phyloP scores from a whole-genome alignment of 2,113 vertebrate species.

The Rhagologus leucostigma region DNA sequence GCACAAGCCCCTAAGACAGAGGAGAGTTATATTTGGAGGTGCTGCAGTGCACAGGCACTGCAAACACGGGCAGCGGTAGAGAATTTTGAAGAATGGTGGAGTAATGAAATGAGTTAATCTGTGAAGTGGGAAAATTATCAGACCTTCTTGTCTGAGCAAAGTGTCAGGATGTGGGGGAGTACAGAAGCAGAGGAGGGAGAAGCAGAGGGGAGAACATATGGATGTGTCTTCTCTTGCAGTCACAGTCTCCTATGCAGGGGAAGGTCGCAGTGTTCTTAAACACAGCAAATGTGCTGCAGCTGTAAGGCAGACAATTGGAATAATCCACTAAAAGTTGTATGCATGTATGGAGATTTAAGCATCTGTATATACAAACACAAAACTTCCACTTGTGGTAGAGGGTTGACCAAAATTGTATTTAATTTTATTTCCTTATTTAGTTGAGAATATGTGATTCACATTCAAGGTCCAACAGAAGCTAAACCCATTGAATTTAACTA shows the following conservation, averaged over 20 bases:
- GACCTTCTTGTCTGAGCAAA: neutral
- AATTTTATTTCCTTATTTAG: neutral
- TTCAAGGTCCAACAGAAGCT: neutral
- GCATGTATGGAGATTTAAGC: neutral
- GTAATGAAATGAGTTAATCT: neutral
- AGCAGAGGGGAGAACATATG: neutral
- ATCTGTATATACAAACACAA: neutral
- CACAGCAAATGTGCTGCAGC: neutral
- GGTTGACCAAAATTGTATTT: neutral
- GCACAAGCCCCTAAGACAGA: conserved; percentile 16
- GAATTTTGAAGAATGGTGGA: neutral
- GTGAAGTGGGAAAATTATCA: neutral
- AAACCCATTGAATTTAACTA: neutral
- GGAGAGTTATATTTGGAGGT: neutral
- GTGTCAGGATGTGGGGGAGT: neutral
- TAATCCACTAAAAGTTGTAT: neutral
- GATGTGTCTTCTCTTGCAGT: neutral
- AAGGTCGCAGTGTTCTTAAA: neutral
- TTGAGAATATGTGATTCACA: neutral
- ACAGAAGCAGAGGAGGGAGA: neutral
- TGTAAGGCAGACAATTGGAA: neutral
- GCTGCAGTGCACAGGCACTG: neutral
- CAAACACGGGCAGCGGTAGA: neutral
- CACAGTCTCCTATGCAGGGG: neutral
- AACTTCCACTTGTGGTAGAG: neutral